phyloP scores from a whole-genome alignment of 1,140 invertebrate genomes.

The Aphis gossypii region DNA sequence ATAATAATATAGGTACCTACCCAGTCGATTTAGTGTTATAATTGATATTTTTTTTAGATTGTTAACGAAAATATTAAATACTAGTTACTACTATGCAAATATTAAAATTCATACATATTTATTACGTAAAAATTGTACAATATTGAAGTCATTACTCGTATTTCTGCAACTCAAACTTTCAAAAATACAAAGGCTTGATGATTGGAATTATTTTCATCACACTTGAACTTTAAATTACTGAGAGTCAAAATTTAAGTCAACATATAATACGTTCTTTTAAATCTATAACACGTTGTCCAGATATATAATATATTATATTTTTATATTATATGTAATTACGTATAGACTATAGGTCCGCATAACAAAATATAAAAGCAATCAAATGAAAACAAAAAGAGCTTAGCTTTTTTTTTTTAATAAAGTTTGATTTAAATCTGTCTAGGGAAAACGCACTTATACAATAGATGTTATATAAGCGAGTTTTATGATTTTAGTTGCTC shows the following conservation, averaged over 20 bases:
- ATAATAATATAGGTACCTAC: neutral
- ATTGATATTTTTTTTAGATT: neutral
- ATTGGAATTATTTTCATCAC: neutral
- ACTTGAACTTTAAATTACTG: neutral
- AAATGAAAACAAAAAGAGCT: constrained; percentile 5
- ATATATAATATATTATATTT: neutral
- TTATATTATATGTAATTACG: neutral
- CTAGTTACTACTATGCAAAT: neutral
- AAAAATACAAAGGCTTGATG: neutral
- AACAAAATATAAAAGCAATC: neutral
- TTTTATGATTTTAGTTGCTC: constrained; percentile 30
- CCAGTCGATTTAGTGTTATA: neutral
- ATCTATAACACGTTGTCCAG: neutral
- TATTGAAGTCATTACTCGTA: neutral
- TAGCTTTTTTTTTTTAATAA: constrained; percentile 11
- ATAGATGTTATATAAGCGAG: constrained; percentile 28
- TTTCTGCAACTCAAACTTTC: neutral
- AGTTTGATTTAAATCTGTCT: neutral
- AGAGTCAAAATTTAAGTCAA: neutral
- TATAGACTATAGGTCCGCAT: neutral
- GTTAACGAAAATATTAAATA: neutral
- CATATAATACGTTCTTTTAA: neutral
- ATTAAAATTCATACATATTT: neutral
- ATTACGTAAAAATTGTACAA: neutral
- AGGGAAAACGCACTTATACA: neutral